Percentiles rank a stretch among this genome's conserved stretches.
phyloP scores from a whole-genome alignment of 2,797 vertebrate species.

The Gallirallus australis region DNA sequence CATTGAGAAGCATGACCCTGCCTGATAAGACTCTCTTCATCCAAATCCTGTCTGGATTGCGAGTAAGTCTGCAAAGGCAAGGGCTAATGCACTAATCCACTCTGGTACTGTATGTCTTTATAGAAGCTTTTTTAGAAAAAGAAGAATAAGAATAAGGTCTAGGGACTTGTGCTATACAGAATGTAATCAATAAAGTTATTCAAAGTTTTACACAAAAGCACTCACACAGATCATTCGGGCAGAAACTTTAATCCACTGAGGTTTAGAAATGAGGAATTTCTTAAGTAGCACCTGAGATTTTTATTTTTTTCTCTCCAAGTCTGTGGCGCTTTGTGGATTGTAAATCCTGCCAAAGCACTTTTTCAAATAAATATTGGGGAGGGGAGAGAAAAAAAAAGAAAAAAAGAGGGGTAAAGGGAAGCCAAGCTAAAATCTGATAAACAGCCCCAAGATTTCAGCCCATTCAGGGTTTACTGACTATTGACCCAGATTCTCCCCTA shows the following conservation, averaged over 20 bases:
- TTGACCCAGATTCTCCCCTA: background rate
- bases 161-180: constrained; percentile 1
- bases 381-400: background rate
- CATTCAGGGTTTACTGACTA: background rate
- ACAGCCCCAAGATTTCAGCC: background rate
- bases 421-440: background rate
- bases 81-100: constrained; percentile 64
- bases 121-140: background rate
- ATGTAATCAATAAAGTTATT: constrained; percentile 65
- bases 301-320: background rate
- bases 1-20: constrained; percentile 28
- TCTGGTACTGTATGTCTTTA: constrained; percentile 47
- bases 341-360: constrained; percentile 3
- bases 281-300: constrained; percentile 61
- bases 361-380: background rate
- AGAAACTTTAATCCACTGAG: constrained; percentile 63
- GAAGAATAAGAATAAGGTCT: constrained; percentile 16
- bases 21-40: constrained; percentile 32
- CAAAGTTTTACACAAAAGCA: constrained; percentile 60
- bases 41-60: constrained; percentile 67
- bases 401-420: background rate
- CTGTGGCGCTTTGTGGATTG: constrained; percentile 23
- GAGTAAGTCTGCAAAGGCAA: constrained; percentile 52
- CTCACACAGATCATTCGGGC: constrained; percentile 42
- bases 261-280: constrained; percentile 70